Percentiles rank a stretch among this genome's conserved stretches.
Evolutionary conservation across 2,113 vertebrate genomes (phyloP).

Genomic region (Falco punctatus): DNA sequence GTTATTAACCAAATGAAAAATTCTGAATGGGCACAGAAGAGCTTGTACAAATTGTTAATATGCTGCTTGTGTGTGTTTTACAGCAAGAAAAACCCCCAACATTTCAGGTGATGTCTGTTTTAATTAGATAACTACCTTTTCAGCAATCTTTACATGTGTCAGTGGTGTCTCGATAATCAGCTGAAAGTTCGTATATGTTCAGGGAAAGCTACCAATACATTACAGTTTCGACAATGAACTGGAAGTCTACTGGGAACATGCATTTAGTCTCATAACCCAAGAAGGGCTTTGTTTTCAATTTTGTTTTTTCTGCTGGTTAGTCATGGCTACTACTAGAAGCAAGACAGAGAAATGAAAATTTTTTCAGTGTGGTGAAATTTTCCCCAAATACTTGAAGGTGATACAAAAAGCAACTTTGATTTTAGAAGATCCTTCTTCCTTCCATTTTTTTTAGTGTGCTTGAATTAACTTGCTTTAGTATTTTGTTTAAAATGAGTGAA

Average conservation of each 20-base stretch:
- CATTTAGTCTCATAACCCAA: neutral
- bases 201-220: neutral
- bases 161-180: neutral
- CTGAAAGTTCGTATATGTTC: neutral
- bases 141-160: neutral
- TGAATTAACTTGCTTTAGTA: neutral
- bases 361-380: neutral
- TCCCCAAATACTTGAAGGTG: neutral
- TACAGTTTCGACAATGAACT: neutral
- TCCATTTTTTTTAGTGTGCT: neutral
- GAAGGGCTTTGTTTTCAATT: neutral
- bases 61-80: neutral
- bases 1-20: slow-evolving; percentile 37
- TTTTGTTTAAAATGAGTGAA: neutral
- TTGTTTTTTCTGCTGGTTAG: neutral
- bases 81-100: neutral
- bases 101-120: neutral
- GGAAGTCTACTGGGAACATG: neutral
- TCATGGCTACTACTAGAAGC: neutral
- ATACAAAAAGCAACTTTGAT: neutral
- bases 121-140: neutral
- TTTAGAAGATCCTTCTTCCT: neutral
- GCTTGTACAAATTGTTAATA: slow-evolving; percentile 19
- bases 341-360: neutral
- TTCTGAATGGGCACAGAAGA: slow-evolving; percentile 40